A percentile compares a stretch with the other conserved stretches of the same genome.
Conservation (phyloP, 2,113 vertebrate genomes). For the Pampusana beccarii region DNA sequence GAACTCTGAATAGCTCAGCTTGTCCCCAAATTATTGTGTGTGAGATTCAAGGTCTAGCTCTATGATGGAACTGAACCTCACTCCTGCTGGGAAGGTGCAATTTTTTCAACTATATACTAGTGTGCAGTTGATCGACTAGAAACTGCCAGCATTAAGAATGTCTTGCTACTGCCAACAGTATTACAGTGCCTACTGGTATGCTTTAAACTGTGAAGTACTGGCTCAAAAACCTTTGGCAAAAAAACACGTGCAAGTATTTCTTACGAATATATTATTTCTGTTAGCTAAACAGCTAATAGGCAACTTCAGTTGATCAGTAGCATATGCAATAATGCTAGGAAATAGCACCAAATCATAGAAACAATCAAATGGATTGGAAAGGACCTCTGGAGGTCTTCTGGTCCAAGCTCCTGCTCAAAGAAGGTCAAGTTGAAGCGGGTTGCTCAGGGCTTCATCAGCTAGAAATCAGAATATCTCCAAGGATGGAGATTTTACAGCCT, state of each 20-base stretch:
- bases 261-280: neutral
- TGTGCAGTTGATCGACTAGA: neutral
- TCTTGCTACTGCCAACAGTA: neutral
- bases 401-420: neutral
- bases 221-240: neutral
- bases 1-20: neutral
- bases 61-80: neutral
- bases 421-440: neutral
- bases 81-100: neutral
- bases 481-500: neutral
- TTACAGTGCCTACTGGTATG: neutral
- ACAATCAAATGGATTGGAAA: neutral
- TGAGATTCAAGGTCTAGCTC: neutral
- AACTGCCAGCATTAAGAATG: neutral
- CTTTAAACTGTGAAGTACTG: neutral
- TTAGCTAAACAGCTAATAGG: neutral
- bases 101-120: neutral
- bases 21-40: accelerated
- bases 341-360: neutral
- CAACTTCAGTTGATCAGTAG: neutral
- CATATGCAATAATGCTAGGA: neutral
- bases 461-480: neutral
- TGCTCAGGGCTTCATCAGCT: neutral
- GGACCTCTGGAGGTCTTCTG: neutral
- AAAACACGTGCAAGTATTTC: neutral